phyloP scores from a whole-genome alignment of 1,140 invertebrate genomes.

The Olivierus martensii region DNA sequence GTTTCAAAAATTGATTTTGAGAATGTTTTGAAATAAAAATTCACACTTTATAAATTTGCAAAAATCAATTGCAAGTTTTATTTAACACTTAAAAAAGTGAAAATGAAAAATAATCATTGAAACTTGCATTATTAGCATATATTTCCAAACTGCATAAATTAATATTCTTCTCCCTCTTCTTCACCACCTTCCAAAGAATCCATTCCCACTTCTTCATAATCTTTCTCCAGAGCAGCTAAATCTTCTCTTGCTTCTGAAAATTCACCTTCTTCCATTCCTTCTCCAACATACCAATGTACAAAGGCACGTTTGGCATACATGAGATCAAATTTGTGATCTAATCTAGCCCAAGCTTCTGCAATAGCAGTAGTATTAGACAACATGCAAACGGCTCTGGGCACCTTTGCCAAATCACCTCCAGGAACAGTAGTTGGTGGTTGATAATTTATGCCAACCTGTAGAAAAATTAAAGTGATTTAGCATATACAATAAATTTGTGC shows the following conservation, averaged over 20 bases:
- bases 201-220: conserved; percentile 50
- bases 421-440: conserved; percentile 70
- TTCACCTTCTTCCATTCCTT: conserved; percentile 27
- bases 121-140: too few relatives aligned
- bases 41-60: too few relatives aligned
- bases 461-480: conserved; percentile 46
- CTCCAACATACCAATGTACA: conserved; percentile 34
- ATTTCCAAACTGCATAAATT: too few relatives aligned
- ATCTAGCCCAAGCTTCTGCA: conserved; percentile 50
- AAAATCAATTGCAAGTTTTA: too few relatives aligned
- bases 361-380: too few relatives aligned
- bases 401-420: conserved; percentile 67
- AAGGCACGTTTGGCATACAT: conserved; percentile 40
- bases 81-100: too few relatives aligned
- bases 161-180: conserved; percentile 35
- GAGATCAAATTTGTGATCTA: conserved; percentile 43
- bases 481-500: too few relatives aligned
- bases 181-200: conserved; percentile 40
- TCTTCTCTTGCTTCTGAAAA: conserved; percentile 45
- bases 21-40: too few relatives aligned
- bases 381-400: conserved; percentile 72
- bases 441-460: conserved; percentile 53
- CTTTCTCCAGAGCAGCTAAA: conserved; percentile 46
- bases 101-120: too few relatives aligned
- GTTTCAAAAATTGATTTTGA: too few relatives aligned